These are phyloP conservation scores for Drosophila kanekoi DNA, from an alignment of 2,888 invertebrate genomes.

Conservation along the genomic window DNA sequence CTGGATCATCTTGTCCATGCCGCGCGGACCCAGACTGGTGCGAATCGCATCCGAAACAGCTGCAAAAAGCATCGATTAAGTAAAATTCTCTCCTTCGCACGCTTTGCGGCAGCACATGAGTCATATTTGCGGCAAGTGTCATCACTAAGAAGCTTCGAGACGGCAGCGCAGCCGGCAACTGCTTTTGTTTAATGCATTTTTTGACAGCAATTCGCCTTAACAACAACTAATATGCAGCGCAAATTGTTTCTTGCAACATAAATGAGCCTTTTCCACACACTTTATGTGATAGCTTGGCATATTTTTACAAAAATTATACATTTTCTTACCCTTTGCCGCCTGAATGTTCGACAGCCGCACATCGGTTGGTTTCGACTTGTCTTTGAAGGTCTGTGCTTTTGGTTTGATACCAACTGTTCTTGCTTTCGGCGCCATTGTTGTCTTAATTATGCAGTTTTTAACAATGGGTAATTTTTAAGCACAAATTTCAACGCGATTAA, in stretches of 20 bases:
- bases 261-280: conserved; percentile 23
- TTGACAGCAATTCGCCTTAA: not conserved
- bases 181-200: conserved; percentile 44
- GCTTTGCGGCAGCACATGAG: conserved; percentile 59
- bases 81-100: not conserved
- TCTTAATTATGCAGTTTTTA: conserved; percentile 37
- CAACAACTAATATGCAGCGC: not conserved
- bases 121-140: conserved; percentile 50
- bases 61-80: conserved; percentile 83
- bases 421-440: conserved; percentile 83
- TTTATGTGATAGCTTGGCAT: conserved; percentile 23
- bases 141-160: conserved; percentile 76
- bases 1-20: conserved; percentile 99
- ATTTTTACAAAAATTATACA: conserved; percentile 14
- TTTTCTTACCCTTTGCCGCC: conserved; percentile 96
- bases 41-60: conserved; percentile 99
- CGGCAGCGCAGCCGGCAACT: conserved; percentile 61
- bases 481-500: conserved; percentile 48
- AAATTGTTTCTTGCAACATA: conserved; percentile 12
- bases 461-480: conserved; percentile 40
- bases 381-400: conserved; percentile 90
- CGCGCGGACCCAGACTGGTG: conserved; percentile 98
- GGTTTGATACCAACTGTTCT: conserved; percentile 77
- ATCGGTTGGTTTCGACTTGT: conserved; percentile 97
- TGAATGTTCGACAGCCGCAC: conserved; percentile 97